phyloP scores from a whole-genome alignment of 64 coral and sea anemone species.

The Porites lutea region DNA sequence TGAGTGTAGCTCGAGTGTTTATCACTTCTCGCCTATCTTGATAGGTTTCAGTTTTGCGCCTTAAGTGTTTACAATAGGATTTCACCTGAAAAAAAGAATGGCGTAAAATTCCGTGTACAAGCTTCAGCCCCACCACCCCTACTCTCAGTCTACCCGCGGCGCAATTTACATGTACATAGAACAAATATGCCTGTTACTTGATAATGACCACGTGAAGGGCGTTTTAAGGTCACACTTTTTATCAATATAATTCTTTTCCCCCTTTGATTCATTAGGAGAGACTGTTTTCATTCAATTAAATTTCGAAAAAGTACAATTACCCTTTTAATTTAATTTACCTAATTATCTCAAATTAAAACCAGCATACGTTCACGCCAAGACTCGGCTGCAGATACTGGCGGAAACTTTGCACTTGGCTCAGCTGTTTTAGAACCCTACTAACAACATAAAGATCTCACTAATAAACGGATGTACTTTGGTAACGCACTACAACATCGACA shows the following conservation, averaged over 20 bases:
- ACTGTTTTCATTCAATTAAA: neutral
- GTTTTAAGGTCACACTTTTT: conserved; percentile 8
- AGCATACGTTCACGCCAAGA: neutral
- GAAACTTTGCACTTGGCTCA: neutral
- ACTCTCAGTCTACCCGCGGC: neutral
- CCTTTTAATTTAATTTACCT: conserved; percentile 19
- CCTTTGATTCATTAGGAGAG: neutral
- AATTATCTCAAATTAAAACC: neutral
- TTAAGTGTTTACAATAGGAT: too few relatives aligned
- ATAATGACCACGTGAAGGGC: neutral
- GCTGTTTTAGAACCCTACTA: too few relatives aligned
- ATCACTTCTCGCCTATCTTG: too few relatives aligned
- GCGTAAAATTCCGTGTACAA: too few relatives aligned
- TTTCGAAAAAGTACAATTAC: conserved; percentile 5
- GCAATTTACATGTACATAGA: neutral
- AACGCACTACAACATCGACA: too few relatives aligned
- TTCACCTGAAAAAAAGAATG: too few relatives aligned
- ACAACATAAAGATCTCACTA: too few relatives aligned
- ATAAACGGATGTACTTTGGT: too few relatives aligned
- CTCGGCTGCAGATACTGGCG: neutral
- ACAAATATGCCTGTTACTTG: neutral
- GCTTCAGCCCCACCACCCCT: neutral
- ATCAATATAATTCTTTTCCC: conserved; percentile 16
- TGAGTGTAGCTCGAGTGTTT: too few relatives aligned
- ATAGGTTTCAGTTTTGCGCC: too few relatives aligned